Percentiles rank a stretch among this genome's conserved stretches.
Evolutionary conservation across 2,888 invertebrate species (phyloP).

Genomic region (Amphipyra tragopoginis): DNA sequence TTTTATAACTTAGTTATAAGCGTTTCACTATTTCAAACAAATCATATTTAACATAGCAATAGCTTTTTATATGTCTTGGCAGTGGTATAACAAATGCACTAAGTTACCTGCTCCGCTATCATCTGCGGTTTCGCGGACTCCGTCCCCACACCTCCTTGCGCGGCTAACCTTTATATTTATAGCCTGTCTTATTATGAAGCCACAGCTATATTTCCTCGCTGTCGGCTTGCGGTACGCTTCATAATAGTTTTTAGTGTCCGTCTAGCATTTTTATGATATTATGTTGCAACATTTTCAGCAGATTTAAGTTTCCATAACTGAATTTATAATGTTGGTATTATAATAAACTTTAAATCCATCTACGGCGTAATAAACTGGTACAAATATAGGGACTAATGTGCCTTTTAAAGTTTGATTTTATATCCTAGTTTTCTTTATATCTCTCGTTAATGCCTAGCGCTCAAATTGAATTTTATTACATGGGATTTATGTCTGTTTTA

Average conservation of each 20-base stretch:
- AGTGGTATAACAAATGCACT: slow-evolving; percentile 42
- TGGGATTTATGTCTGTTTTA: slow-evolving; percentile 58
- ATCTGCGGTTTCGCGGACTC: slow-evolving; percentile 45
- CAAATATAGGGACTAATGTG: slow-evolving; percentile 17
- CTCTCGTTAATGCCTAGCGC: slow-evolving; percentile 51
- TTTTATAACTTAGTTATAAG: too few species aligned
- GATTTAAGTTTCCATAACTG: slow-evolving; percentile 19
- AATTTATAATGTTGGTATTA: too few species aligned
- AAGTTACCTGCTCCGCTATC: slow-evolving; percentile 33
- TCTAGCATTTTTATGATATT: slow-evolving; percentile 48
- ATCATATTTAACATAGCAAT: not conserved
- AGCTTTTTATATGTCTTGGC: slow-evolving; percentile 19
- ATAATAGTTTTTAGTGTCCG: slow-evolving; percentile 58
- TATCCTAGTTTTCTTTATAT: slow-evolving; percentile 43
- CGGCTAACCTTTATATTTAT: slow-evolving; percentile 75
- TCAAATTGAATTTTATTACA: slow-evolving; percentile 62
- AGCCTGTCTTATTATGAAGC: slow-evolving; percentile 71
- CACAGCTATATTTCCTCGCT: slow-evolving; percentile 62
- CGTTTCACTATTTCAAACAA: too few species aligned
- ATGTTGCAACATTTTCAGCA: slow-evolving; percentile 26
- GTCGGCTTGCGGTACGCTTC: slow-evolving; percentile 59
- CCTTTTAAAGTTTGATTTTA: slow-evolving; percentile 46
- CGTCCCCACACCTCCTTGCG: slow-evolving; percentile 35
- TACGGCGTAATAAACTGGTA: not conserved
- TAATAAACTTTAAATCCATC: not conserved